Base-by-base conservation (phyloP, 2,888 invertebrate genomes). In the Melanostoma scalare region DNA sequence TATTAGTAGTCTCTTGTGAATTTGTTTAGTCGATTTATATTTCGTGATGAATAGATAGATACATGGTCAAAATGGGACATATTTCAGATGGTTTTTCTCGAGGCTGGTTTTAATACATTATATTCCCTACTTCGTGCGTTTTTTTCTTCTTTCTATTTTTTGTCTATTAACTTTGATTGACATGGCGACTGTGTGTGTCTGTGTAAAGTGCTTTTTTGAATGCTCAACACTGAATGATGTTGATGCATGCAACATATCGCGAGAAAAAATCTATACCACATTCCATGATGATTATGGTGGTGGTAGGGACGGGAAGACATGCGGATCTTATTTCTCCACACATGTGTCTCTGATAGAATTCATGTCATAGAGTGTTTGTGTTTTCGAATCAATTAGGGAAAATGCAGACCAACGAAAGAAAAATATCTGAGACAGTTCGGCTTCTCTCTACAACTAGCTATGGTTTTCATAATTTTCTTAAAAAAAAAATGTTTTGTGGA, bases 81-180 rank as follows among this genome's bases (percentile, higher is more conserved):
- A 78, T 68, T 56, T 61, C 10, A 50, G 50, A 63, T 63, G 61
- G 42, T 56, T 56, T 65, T 42, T 58, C 20, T 20, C 20, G 20
- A 20, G 20, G 20, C 20, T 20, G 20, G 20, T 20, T 20, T 20
- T 20, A 20, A 20, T 20, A 20, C 20, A 20, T 20, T 20, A 20
- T 20, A 20, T 20, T 20, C 20, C 20, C 20, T 20, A 1, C 20
- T 20, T 20, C 20, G 20, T 20, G 20, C 20, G 20, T 60, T 8
- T 53, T 20, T 33, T 33, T 40, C 46, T 36, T 40, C 61, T 60
- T 48, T 55, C 36, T 67, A 52, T 63, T 40, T 55, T 53, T 42
- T 67, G 52, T 74, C 74, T 46, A 71, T 76, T 75, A 65, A 75
- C 48, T 72, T 78, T 82, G 78, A 82, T 82, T 82, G 82, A 78